Evolutionary conservation across 2,113 vertebrate species (phyloP).

Genomic region (Pterocles burchelli): DNA sequence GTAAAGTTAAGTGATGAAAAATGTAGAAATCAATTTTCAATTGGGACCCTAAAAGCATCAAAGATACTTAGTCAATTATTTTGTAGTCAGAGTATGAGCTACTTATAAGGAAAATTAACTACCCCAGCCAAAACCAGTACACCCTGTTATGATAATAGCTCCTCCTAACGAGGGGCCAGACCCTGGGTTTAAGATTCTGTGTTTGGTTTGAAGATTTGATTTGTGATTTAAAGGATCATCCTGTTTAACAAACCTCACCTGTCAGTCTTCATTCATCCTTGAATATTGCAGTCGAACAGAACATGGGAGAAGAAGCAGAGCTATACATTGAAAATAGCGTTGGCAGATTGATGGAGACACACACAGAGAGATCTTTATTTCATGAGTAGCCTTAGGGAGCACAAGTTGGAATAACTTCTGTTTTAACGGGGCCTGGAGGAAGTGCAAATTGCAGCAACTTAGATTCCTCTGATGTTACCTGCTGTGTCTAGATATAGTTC

Average conservation of each 20-base stretch:
- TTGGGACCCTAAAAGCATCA: not conserved
- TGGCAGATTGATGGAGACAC: not conserved
- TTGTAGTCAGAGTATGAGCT: not conserved
- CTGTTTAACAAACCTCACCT: not conserved
- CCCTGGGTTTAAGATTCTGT: not conserved
- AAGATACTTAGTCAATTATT: not conserved
- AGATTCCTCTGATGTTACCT: not conserved
- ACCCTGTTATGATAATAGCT: not conserved
- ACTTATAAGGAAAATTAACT: not conserved
- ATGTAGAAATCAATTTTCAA: not conserved
- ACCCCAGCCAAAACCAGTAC: not conserved
- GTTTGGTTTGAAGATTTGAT: not conserved
- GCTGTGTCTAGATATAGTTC: not conserved
- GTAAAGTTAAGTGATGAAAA: not conserved
- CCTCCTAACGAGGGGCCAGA: not conserved
- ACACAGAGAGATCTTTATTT: not conserved
- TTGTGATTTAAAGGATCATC: not conserved
- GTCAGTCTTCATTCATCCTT: not conserved
- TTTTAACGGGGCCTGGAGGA: not conserved
- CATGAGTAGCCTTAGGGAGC: conserved; percentile 20
- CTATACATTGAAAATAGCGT: not conserved
- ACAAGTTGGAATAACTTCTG: not conserved
- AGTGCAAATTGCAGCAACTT: not conserved
- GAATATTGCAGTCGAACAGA: not conserved
- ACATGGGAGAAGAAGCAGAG: not conserved